Percentiles rank a stretch among this genome's conserved stretches.
Evolutionary conservation across 1,140 invertebrate species (phyloP).

Genomic region (Leptonema lineaticorne): DNA sequence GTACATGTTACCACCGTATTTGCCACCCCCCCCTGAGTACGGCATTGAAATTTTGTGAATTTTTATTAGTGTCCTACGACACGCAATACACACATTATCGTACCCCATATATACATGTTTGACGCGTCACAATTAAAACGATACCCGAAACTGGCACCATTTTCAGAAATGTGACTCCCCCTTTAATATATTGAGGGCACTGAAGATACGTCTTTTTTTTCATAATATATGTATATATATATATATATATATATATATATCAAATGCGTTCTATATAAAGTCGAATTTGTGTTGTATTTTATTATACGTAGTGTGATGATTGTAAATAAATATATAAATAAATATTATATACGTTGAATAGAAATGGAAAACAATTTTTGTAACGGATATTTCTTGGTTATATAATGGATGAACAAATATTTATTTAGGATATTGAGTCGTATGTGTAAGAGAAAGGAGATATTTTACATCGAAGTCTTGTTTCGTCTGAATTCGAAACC

Average conservation of each 20-base stretch:
- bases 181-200: background rate
- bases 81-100: conserved; percentile 20
- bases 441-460: conserved; percentile 3
- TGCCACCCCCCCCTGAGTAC: background rate
- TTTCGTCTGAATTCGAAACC: background rate
- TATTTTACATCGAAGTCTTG: background rate
- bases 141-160: background rate
- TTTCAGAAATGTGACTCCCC: background rate
- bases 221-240: background rate
- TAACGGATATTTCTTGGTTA: conserved; percentile 1
- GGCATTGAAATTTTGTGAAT: conserved; percentile 21
- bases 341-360: background rate
- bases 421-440: conserved; percentile 8
- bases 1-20: no score
- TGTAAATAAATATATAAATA: background rate
- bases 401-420: conserved; percentile 15
- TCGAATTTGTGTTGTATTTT: background rate
- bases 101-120: conserved; percentile 6
- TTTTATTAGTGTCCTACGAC: conserved; percentile 20
- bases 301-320: background rate
- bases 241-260: background rate
- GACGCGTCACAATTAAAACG: conserved; percentile 18
- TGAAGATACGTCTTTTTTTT: background rate
- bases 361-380: conserved; percentile 5
- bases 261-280: no score